These are phyloP conservation scores for Daboia siamensis DNA, from an alignment of 2,113 vertebrate species.

Conservation along the genomic window DNA sequence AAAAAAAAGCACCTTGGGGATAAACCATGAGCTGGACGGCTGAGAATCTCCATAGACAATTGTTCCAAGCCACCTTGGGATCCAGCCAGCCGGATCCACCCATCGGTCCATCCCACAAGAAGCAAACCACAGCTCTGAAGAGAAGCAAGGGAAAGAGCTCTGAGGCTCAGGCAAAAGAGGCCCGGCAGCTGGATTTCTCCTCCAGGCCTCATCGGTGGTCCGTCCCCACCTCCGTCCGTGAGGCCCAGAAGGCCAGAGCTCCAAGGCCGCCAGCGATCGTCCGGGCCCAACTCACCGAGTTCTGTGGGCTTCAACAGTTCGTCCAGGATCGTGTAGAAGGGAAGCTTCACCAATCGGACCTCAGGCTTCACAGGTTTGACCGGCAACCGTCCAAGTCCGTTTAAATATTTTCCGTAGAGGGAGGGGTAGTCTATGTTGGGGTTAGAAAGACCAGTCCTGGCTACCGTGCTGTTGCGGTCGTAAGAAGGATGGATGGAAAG, in stretches of 20 bases:
- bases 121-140: background rate
- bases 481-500: slow-evolving; percentile 76
- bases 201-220: background rate
- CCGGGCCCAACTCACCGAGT: slow-evolving; percentile 75
- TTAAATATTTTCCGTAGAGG: slow-evolving; percentile 90
- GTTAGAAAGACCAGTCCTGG: slow-evolving; percentile 67
- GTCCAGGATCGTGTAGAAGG: slow-evolving; percentile 94
- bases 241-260: no score
- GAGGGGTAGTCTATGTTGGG: slow-evolving; percentile 72
- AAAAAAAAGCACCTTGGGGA: no score
- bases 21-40: no score
- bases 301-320: slow-evolving; percentile 92
- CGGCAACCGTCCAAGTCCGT: slow-evolving; percentile 85
- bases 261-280: accelerated
- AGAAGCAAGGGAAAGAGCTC: background rate
- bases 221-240: background rate
- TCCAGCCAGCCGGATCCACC: background rate
- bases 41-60: no score
- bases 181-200: background rate
- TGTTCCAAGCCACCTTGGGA: background rate
- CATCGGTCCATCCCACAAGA: background rate
- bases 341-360: slow-evolving; percentile 87
- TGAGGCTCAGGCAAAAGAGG: background rate
- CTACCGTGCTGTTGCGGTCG: slow-evolving; percentile 61
- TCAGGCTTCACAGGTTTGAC: slow-evolving; percentile 79